phyloP scores from a whole-genome alignment of 2,113 vertebrate species.

The Coptodon rendalli region DNA sequence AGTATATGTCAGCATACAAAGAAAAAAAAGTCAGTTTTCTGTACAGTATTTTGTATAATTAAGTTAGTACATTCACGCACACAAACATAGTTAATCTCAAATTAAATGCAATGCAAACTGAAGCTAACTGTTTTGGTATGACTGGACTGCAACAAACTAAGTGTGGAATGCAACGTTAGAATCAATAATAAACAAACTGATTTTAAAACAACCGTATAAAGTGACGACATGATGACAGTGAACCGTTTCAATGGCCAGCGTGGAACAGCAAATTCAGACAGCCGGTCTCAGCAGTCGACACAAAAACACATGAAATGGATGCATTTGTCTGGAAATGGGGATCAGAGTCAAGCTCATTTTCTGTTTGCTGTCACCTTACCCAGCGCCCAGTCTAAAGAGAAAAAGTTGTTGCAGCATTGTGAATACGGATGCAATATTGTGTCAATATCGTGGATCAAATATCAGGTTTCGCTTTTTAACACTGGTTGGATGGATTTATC shows the following conservation, averaged over 20 bases:
- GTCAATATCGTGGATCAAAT: neutral
- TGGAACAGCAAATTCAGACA: neutral
- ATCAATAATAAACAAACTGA: slow-evolving; percentile 32
- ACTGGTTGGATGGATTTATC: neutral
- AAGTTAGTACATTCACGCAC: slow-evolving; percentile 63
- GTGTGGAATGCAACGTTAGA: neutral
- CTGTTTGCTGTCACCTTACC: neutral
- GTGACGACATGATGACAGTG: neutral
- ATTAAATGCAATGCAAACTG: slow-evolving; percentile 46
- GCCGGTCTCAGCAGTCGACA: neutral
- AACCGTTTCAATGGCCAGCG: neutral
- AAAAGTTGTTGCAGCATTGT: neutral
- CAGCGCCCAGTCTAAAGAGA: accelerated
- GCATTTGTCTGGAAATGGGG: neutral
- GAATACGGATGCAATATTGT: neutral
- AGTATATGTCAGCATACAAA: slow-evolving; percentile 30
- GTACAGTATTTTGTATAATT: slow-evolving; percentile 47
- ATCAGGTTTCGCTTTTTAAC: neutral
- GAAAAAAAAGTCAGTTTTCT: slow-evolving; percentile 30
- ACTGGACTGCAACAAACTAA: neutral
- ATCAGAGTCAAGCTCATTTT: neutral
- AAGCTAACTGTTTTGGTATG: slow-evolving; percentile 43
- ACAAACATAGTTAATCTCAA: slow-evolving; percentile 44
- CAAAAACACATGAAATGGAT: neutral
- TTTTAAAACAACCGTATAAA: neutral